Evolutionary conservation across 1,140 invertebrate genomes (phyloP).

Genomic region (Microplitis mediator): DNA sequence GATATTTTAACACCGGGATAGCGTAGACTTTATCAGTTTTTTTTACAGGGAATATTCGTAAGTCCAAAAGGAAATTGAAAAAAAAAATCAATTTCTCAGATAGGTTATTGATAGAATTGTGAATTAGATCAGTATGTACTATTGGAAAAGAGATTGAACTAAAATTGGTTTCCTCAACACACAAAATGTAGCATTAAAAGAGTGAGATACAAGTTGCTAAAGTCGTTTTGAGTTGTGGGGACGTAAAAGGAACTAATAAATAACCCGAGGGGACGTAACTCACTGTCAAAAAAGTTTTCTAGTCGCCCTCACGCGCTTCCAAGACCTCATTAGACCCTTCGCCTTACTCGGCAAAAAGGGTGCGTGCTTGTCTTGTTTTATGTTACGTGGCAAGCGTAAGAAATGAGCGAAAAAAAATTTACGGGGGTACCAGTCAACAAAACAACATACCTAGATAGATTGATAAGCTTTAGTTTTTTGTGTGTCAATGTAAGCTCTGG

Average conservation of each 20-base stretch:
- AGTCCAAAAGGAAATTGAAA: no score
- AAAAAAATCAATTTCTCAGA: no score
- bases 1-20: no score
- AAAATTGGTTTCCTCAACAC: no score
- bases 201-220: neutral
- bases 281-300: slow-evolving; percentile 22
- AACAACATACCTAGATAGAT: neutral
- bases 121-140: neutral
- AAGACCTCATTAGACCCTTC: slow-evolving; percentile 26
- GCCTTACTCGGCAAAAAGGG: slow-evolving; percentile 11
- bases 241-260: slow-evolving; percentile 18
- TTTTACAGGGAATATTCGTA: no score
- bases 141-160: no score
- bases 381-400: neutral
- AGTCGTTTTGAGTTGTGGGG: neutral
- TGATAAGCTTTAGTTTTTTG: neutral
- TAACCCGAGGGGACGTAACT: slow-evolving; percentile 19
- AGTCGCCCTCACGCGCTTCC: slow-evolving; percentile 18
- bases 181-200: neutral
- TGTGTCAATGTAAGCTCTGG: neutral
- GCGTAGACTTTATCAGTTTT: no score
- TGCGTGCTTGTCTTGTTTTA: slow-evolving; percentile 4
- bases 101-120: no score
- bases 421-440: neutral
- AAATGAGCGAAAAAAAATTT: slow-evolving; percentile 11